These are phyloP conservation scores for Euleptes europaea DNA, from an alignment of 2,113 vertebrate species.

Conservation along the genomic window DNA sequence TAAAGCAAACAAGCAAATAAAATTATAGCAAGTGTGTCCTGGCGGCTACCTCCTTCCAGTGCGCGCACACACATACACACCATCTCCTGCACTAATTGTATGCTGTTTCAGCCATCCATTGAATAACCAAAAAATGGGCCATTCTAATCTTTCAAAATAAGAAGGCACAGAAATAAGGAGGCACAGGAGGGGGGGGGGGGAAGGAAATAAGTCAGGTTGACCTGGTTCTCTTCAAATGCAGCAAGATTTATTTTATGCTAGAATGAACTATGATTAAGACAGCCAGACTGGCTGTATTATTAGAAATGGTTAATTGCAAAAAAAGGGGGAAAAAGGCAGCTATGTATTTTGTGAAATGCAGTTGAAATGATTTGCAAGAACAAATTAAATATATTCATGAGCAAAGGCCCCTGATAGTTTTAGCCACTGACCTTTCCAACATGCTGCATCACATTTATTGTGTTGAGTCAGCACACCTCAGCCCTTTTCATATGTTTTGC, in stretches of 20 bases:
- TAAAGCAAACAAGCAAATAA: constrained; percentile 41
- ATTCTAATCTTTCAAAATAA: constrained; percentile 56
- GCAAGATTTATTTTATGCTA: constrained; percentile 66
- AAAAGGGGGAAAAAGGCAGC: background rate
- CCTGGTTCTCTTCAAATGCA: constrained; percentile 63
- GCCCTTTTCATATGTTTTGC: background rate
- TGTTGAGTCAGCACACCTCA: background rate
- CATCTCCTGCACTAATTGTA: constrained; percentile 36
- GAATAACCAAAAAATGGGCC: constrained; percentile 31
- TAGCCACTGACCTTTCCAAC: constrained; percentile 46
- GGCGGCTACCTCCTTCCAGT: background rate
- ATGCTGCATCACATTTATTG: background rate
- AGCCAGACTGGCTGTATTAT: constrained; percentile 52
- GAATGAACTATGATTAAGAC: constrained; percentile 65
- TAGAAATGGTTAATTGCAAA: constrained; percentile 66
- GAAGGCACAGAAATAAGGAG: constrained; percentile 4
- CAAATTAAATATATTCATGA: constrained; percentile 70
- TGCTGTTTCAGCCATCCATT: constrained; percentile 19
- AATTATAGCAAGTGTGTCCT: constrained; percentile 19
- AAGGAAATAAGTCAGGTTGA: constrained; percentile 47
- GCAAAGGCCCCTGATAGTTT: constrained; percentile 49
- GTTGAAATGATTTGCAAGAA: constrained; percentile 50
- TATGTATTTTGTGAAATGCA: constrained; percentile 60
- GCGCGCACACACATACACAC: background rate
- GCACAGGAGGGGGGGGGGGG: background rate